phyloP scores from a whole-genome alignment of 2,113 vertebrate genomes.

The Sinosuthora webbiana region DNA sequence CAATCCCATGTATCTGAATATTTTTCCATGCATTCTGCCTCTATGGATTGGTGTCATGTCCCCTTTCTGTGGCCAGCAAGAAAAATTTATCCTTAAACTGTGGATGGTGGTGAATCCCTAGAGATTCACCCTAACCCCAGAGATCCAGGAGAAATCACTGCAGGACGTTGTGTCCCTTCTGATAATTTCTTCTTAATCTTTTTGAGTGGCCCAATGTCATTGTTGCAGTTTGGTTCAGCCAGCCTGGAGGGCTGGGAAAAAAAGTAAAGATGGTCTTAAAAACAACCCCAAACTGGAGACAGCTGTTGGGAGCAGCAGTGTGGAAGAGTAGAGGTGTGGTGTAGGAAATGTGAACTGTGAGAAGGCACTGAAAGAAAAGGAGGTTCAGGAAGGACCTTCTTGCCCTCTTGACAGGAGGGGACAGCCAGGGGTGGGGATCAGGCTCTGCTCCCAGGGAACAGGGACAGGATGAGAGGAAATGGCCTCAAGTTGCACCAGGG shows the following conservation, averaged over 20 bases:
- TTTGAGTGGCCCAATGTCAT: neutral
- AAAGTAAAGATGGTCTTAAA: neutral
- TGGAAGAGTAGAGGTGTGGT: neutral
- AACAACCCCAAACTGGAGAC: neutral
- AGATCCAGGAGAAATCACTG: neutral
- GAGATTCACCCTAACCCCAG: neutral
- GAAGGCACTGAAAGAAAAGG: neutral
- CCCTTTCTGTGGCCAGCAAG: neutral
- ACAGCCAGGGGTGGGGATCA: rapidly evolving
- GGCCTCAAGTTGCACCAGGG: neutral
- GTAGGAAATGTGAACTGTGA: neutral
- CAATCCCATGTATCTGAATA: neutral
- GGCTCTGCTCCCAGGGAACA: neutral
- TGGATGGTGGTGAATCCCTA: neutral
- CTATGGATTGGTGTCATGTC: neutral
- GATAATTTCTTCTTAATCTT: neutral
- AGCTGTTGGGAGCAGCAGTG: neutral
- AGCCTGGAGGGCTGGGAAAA: neutral
- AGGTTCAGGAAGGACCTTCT: neutral
- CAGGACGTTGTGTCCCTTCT: neutral
- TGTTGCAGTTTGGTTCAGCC: neutral
- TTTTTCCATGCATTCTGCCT: neutral
- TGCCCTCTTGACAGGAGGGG: neutral
- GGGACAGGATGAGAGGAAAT: neutral
- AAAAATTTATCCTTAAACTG: neutral